These are phyloP conservation scores for Drosophila hamatofila DNA, from an alignment of 2,888 invertebrate genomes.

Conservation along the genomic window DNA sequence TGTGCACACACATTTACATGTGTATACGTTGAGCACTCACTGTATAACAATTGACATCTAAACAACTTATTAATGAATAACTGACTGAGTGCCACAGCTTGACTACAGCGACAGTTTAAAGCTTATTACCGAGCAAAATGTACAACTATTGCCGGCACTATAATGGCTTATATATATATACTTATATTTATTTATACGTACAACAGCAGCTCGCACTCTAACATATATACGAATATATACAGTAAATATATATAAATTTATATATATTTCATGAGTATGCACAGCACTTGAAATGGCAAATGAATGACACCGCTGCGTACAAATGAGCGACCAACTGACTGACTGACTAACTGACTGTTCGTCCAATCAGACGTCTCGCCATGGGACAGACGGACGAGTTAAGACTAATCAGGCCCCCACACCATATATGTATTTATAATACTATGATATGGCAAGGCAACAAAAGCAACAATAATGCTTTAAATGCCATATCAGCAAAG, in stretches of 20 bases:
- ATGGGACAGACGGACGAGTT: slow-evolving; percentile 57
- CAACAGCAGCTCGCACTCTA: slow-evolving; percentile 24
- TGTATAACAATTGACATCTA: slow-evolving; percentile 69
- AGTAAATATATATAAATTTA: not conserved
- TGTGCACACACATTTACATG: slow-evolving; percentile 20
- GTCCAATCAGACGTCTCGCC: slow-evolving; percentile 7
- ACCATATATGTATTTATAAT: slow-evolving; percentile 67
- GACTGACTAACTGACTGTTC: slow-evolving; percentile 18
- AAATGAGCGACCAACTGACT: slow-evolving; percentile 51
- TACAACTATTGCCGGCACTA: slow-evolving; percentile 66
- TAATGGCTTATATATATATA: slow-evolving; percentile 43
- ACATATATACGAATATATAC: slow-evolving; percentile 8
- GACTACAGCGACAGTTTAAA: slow-evolving; percentile 66
- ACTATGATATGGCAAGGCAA: slow-evolving; percentile 57
- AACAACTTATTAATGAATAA: slow-evolving; percentile 78
- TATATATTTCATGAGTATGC: slow-evolving; percentile 57
- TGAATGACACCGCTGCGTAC: slow-evolving; percentile 78
- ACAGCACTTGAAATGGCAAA: slow-evolving; percentile 79
- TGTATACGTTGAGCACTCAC: slow-evolving; percentile 45
- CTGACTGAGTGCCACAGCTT: slow-evolving; percentile 55
- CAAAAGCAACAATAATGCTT: slow-evolving; percentile 69
- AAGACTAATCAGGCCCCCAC: slow-evolving; percentile 78
- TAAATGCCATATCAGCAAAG: slow-evolving; percentile 80
- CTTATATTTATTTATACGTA: slow-evolving; percentile 13
- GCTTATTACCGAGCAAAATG: slow-evolving; percentile 58